These are phyloP conservation scores for Siderastrea siderea DNA, from an alignment of 92 coral and sea anemone species.

Conservation along the genomic window DNA sequence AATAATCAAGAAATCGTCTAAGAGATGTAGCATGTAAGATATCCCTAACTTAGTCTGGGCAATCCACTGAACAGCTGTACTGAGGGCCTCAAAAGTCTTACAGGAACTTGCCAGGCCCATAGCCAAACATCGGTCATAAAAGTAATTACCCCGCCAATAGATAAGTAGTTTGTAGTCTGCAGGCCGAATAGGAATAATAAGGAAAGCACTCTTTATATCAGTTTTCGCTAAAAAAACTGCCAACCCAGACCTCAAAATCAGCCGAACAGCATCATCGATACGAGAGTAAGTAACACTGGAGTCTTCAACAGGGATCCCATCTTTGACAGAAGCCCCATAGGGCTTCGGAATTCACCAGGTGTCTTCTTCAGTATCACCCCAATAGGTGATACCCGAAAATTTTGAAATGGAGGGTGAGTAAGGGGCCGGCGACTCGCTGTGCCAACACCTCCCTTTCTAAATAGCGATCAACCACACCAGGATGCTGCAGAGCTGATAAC, in stretches of 20 bases:
- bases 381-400: slow-evolving; percentile 18
- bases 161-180: slow-evolving; percentile 8
- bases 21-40: slow-evolving; percentile 14
- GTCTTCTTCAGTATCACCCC: slow-evolving; percentile 49
- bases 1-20: slow-evolving; percentile 31
- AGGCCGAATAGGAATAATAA: slow-evolving; percentile 20
- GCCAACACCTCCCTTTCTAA: slow-evolving; percentile 41
- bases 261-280: slow-evolving; percentile 21
- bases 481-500: slow-evolving; percentile 36
- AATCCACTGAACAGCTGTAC: slow-evolving; percentile 16
- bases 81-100: slow-evolving; percentile 2
- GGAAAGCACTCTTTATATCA: slow-evolving; percentile 17
- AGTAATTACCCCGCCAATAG: slow-evolving; percentile 14
- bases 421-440: slow-evolving; percentile 41
- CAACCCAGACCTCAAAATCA: slow-evolving; percentile 10
- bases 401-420: slow-evolving; percentile 35
- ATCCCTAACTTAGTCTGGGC: neutral
- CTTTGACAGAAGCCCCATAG: slow-evolving; percentile 46
- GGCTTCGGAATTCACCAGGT: slow-evolving; percentile 55
- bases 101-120: slow-evolving; percentile 19
- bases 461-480: slow-evolving; percentile 19
- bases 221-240: slow-evolving; percentile 14
- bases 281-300: slow-evolving; percentile 36
- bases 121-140: slow-evolving; percentile 18
- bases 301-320: slow-evolving; percentile 46